Evolutionary conservation across 2,888 invertebrate genomes (phyloP).

Genomic region (Oasisia sp.): DNA sequence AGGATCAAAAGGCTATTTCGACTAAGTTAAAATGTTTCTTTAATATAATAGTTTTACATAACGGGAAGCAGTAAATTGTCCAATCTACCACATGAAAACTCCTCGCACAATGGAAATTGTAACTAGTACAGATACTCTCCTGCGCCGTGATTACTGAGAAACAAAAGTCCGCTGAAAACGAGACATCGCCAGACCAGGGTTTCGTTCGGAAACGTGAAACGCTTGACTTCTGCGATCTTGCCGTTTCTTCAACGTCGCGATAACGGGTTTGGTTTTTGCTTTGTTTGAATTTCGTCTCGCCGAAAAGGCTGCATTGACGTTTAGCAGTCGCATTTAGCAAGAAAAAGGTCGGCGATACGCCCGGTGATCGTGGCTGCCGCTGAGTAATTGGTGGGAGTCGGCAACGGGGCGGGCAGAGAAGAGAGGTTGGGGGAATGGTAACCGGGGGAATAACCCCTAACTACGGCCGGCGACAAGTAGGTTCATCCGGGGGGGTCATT

Average conservation of each 20-base stretch:
- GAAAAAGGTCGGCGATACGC: not conserved
- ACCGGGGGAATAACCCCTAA: not conserved
- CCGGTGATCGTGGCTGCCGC: not conserved
- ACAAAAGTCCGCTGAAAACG: not conserved
- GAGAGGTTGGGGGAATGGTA: not conserved
- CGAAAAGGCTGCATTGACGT: not conserved
- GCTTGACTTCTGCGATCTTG: not conserved
- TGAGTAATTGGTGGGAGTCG: not conserved
- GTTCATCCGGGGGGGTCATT: not conserved
- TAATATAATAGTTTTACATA: no score
- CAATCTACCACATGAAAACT: no score
- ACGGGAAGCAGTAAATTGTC: no score
- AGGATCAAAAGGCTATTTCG: no score
- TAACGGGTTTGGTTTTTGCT: not conserved
- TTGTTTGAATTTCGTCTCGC: constrained; percentile 13
- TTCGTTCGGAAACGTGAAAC: not conserved
- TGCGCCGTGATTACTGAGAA: not conserved
- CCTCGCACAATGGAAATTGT: no score
- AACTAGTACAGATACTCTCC: no score
- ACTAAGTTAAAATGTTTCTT: no score
- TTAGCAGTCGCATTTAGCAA: constrained; percentile 11
- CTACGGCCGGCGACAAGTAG: not conserved
- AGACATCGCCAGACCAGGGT: not conserved
- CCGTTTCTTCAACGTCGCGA: not conserved
- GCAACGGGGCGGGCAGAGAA: not conserved